Base-by-base conservation (phyloP, 2,113 vertebrate genomes). In the Okapia johnstoni region DNA sequence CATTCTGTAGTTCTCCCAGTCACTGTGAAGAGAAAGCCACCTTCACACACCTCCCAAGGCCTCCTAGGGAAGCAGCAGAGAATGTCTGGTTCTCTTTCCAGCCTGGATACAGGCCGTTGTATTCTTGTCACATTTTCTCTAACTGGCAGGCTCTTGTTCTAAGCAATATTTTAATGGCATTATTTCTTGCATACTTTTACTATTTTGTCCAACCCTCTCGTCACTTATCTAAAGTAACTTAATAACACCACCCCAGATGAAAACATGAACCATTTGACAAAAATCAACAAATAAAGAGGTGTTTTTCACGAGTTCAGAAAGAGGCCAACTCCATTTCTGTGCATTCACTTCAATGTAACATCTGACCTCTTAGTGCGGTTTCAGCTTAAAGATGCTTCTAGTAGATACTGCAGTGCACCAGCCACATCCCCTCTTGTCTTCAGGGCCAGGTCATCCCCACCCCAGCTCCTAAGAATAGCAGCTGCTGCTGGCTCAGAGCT, bases 191-290 rank as follows among this genome's bases (percentile, higher is more conserved):
- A 94, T 52, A 87, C 57, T 84, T 85, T 76, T 58, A 40, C 87
- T 86, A 73, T 90, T 96, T 92, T 92, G 43, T 79, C 80, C 43
- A 79, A 26, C 23, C n/a, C 17, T 92, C 16, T 61, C 50, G 36
- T 96, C 77, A 66, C 52, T 96, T 95, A 43, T 60, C 61, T 48
- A 36, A 93, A 81, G 46, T 54, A 70, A 61, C 63, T 92, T 25
- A 92, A 54, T 73, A 66, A 79, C 36, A 81, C 57, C 33, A 55
- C 17, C 28, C 26, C 77, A 58, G 6, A 2, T 57, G 54, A 85
- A 97, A 93, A 88, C 48, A 36, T 5, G 89, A 88, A 30, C 81
- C 91, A 95, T 77, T 28, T 48, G 81, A 91, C 63, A 96, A 93
- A 93, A 96, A 58, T 54, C 79, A 94, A 70, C 9, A 94, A 88